Conservation (phyloP, 2,888 invertebrate species). For the Lasioglossum pauxillum region DNA sequence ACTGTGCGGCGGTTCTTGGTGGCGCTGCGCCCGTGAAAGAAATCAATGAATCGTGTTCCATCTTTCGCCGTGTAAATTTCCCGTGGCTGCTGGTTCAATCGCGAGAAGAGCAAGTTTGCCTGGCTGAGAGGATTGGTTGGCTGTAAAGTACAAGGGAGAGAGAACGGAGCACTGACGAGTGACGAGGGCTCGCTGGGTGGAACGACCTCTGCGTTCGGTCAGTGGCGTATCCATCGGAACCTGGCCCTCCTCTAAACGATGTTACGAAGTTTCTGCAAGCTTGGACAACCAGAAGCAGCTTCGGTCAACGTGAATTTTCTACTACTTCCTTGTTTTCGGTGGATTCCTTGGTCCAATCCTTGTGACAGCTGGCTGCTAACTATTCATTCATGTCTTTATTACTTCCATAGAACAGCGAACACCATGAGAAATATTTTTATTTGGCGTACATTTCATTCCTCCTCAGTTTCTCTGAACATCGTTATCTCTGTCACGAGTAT, state of each 20-base stretch:
- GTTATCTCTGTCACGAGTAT: not conserved
- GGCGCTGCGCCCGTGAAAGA: conserved; percentile 22
- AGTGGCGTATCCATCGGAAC: conserved; percentile 60
- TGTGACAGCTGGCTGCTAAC: not conserved
- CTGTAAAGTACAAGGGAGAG: conserved; percentile 34
- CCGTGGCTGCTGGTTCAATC: conserved; percentile 15
- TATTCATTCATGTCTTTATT: not conserved
- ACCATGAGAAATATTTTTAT: not conserved
- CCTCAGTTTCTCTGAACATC: not conserved
- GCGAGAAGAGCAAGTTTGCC: conserved; percentile 30
- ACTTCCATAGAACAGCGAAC: not conserved
- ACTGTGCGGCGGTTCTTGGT: not conserved
- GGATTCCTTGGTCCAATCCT: too few relatives aligned
- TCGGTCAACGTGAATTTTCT: not conserved
- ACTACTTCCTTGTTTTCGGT: not conserved
- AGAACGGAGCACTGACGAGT: conserved; percentile 49
- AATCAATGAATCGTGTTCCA: conserved; percentile 48
- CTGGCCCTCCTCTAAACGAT: not conserved
- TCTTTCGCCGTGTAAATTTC: conserved; percentile 50
- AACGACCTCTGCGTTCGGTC: conserved; percentile 75
- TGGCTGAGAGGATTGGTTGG: conserved; percentile 31
- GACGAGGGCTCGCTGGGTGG: conserved; percentile 72
- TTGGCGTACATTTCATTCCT: not conserved
- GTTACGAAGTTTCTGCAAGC: not conserved
- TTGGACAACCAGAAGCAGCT: not conserved